A percentile compares a stretch with the other conserved stretches of the same genome.
phyloP scores from a whole-genome alignment of 2,888 invertebrate species.

The Sesia bembeciformis region DNA sequence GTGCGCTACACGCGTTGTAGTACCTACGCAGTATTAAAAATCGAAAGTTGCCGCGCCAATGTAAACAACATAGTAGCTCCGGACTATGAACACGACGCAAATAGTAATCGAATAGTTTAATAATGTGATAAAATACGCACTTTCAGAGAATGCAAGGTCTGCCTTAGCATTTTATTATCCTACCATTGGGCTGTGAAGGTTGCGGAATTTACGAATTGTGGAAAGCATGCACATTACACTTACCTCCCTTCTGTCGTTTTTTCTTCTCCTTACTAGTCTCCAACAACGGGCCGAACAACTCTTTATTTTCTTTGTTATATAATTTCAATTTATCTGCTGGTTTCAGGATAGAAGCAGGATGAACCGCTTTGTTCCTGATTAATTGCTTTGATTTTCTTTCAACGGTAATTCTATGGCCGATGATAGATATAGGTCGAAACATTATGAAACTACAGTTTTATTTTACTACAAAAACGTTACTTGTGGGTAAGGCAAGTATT shows the following conservation, averaged over 20 bases:
- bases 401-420: constrained; percentile 36
- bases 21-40: constrained; percentile 15
- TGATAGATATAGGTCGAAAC: constrained; percentile 45
- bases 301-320: constrained; percentile 65
- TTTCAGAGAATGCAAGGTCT: not conserved
- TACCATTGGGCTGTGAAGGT: too few relatives aligned
- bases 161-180: too few relatives aligned
- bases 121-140: not conserved
- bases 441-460: constrained; percentile 16
- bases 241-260: constrained; percentile 51
- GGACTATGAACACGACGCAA: not conserved
- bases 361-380: constrained; percentile 54
- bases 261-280: constrained; percentile 62
- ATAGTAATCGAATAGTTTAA: not conserved
- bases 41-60: constrained; percentile 24
- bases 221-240: constrained; percentile 14
- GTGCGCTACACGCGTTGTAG: constrained; percentile 16
- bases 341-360: constrained; percentile 52
- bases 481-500: not conserved
- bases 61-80: constrained; percentile 18
- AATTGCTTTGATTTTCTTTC: constrained; percentile 40
- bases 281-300: constrained; percentile 61
- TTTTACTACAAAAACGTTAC: not conserved
- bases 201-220: too few relatives aligned
- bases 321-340: constrained; percentile 58